Percentiles rank a stretch among this genome's conserved stretches.
Evolutionary conservation across 2,888 invertebrate species (phyloP).

Genomic region (Dendrolimus houi): DNA sequence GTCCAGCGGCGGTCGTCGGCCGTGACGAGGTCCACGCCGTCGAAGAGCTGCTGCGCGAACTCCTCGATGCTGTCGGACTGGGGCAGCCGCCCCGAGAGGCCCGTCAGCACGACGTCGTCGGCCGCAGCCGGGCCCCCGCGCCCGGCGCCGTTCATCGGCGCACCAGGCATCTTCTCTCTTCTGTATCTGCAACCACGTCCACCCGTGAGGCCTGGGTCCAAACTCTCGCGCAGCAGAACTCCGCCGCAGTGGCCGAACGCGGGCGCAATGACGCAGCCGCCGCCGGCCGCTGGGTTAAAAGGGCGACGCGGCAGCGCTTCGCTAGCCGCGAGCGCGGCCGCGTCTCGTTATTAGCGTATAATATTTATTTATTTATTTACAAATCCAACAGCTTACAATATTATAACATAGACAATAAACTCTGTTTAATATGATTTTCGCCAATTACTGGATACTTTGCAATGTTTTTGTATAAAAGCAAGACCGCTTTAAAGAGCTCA

Average conservation of each 20-base stretch:
- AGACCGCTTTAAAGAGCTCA: too few species aligned
- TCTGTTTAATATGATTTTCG: too few species aligned
- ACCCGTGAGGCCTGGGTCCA: constrained; percentile 5
- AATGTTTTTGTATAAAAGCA: too few species aligned
- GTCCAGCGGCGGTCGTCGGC: constrained; percentile 95
- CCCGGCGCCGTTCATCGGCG: constrained; percentile 47
- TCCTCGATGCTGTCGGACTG: constrained; percentile 94
- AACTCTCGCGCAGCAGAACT: too few species aligned
- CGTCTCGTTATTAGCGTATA: too few species aligned
- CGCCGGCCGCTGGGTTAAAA: constrained; percentile 44
- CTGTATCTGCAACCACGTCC: constrained; percentile 35
- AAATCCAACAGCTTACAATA: too few species aligned
- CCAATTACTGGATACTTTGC: too few species aligned
- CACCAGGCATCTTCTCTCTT: constrained; percentile 46
- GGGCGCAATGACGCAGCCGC: constrained; percentile 37
- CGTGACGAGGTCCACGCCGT: constrained; percentile 94
- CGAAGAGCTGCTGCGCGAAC: constrained; percentile 93
- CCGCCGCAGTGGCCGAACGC: too few species aligned
- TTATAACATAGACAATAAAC: too few species aligned
- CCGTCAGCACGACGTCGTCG: constrained; percentile 89
- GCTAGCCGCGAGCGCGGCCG: too few species aligned
- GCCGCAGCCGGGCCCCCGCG: too few species aligned
- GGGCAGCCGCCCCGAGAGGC: constrained; percentile 92
- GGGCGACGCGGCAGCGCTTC: constrained; percentile 4
- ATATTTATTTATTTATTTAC: too few species aligned